Evolutionary conservation across 1,140 invertebrate species (phyloP).

Genomic region (Meloidogyne floridensis): DNA sequence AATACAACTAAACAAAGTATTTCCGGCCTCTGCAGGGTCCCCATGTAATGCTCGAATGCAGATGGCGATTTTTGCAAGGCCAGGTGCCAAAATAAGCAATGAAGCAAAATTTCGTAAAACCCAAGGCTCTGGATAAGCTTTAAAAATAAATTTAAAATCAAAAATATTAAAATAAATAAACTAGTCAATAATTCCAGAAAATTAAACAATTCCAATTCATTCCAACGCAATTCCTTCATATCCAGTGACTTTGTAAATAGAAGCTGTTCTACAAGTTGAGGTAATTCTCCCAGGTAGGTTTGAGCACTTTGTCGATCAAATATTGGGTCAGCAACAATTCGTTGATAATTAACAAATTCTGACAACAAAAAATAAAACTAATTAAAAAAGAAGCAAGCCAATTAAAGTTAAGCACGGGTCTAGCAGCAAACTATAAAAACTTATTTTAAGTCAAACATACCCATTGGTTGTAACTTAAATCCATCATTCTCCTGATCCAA

Average conservation of each 20-base stretch:
- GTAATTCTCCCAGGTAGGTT: conserved; percentile 31
- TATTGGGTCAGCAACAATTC: conserved; percentile 21
- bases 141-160: conserved; percentile 16
- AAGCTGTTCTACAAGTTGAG: conserved; percentile 25
- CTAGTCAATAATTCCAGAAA: conserved; percentile 36
- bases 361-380: conserved; percentile 8
- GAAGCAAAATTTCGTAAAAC: conserved; percentile 41
- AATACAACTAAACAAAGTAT: conserved; percentile 37
- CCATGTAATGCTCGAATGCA: conserved; percentile 26
- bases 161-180: conserved; percentile 26
- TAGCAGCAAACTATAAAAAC: neutral
- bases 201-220: conserved; percentile 35
- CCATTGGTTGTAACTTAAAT: neutral
- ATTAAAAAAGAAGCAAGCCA: no score
- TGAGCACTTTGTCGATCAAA: conserved; percentile 22
- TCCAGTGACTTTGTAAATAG: conserved; percentile 11
- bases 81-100: conserved; percentile 28
- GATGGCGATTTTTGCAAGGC: conserved; percentile 33
- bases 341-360: conserved; percentile 36
- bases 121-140: conserved; percentile 40
- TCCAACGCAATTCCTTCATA: conserved; percentile 31
- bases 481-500: conserved; percentile 2
- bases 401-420: no score
- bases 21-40: conserved; percentile 24
- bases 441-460: neutral